phyloP scores from a whole-genome alignment of 2,797 vertebrate species.

The Dipus sagitta region DNA sequence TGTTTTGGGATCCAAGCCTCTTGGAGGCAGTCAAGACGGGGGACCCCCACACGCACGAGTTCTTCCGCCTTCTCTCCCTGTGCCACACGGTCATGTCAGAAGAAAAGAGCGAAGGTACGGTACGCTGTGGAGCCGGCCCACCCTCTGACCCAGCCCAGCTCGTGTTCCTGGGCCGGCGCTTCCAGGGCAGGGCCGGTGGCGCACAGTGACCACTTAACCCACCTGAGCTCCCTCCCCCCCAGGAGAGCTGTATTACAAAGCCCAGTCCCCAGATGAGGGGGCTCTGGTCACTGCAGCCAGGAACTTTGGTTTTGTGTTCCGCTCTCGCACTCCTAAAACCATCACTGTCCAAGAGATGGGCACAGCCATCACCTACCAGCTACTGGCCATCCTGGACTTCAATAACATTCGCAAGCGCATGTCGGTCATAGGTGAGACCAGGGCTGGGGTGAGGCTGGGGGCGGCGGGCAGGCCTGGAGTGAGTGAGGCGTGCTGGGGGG shows the following conservation, averaged over 20 bases:
- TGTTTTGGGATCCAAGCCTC: slow-evolving; percentile 93
- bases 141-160: fast-evolving
- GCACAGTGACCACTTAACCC: fast-evolving
- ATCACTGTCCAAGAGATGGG: slow-evolving; percentile 94
- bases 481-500: neutral
- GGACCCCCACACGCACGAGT: slow-evolving; percentile 91
- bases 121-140: slow-evolving; percentile 67
- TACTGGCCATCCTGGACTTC: slow-evolving; percentile 97
- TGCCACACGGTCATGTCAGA: slow-evolving; percentile 98
- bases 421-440: slow-evolving; percentile 94
- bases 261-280: slow-evolving; percentile 96
- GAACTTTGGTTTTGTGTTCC: slow-evolving; percentile 96
- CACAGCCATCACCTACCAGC: slow-evolving; percentile 91
- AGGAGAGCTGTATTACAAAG: slow-evolving; percentile 95
- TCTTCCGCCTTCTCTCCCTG: slow-evolving; percentile 95
- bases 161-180: neutral
- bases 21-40: slow-evolving; percentile 94
- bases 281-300: slow-evolving; percentile 95
- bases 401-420: slow-evolving; percentile 97
- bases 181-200: fast-evolving
- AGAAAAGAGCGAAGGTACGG: slow-evolving; percentile 94
- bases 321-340: slow-evolving; percentile 94
- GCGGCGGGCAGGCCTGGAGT: neutral
- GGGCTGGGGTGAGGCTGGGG: fast-evolving
- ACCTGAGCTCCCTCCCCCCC: fast-evolving